Evolutionary conservation across 2,113 vertebrate species (phyloP), one percentile per base, ranked within the genome.

Genomic region (Typhlomys cinereus): DNA sequence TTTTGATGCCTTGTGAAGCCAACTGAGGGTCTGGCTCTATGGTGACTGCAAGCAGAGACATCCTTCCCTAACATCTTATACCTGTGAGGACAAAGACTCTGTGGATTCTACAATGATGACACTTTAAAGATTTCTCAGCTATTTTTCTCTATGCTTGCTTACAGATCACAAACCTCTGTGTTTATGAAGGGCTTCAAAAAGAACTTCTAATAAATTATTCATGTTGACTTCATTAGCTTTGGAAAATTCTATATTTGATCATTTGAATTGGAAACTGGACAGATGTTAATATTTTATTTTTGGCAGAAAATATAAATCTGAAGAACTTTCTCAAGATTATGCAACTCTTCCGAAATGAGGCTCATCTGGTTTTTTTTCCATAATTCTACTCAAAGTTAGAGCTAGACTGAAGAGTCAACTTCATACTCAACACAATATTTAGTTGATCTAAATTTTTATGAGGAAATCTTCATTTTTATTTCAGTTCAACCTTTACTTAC

Each of bases 121-220:
- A 75, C 52, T n/a, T 27, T 25, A 90, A 80, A 80, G 39, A 91
- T 4, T 91, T 88, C 7, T 75, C 21, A n/a, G 25, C 46, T 52
- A 41, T 57, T 71, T 44, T 80, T 57, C 52, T 62, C 75, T 46
- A 12, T n/a, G n/a, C 18, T 48, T n/a, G n/a, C 18, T 48, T 80
- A 92, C 90, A 90, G 17, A 93, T 62, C 17, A 91, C 8, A 61
- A 73, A 89, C 9, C 25, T 82, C n/a, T n/a, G 11, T 36, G 39
- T 71, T 78, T 69, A 62, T 79, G 36, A 4, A 85, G 25, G 79
- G 29, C 70, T 83, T 90, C 25, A 73, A 83, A 90, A 74, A 27
- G 9, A n/a, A 62, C 61, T 92, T 85, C 29, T 23, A 25, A 25
- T 48, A 88, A 85, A 76, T 52, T 81, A 46, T 46, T 31, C 34